phyloP scores from a whole-genome alignment of 2,113 vertebrate species.

The Mastomys coucha region DNA sequence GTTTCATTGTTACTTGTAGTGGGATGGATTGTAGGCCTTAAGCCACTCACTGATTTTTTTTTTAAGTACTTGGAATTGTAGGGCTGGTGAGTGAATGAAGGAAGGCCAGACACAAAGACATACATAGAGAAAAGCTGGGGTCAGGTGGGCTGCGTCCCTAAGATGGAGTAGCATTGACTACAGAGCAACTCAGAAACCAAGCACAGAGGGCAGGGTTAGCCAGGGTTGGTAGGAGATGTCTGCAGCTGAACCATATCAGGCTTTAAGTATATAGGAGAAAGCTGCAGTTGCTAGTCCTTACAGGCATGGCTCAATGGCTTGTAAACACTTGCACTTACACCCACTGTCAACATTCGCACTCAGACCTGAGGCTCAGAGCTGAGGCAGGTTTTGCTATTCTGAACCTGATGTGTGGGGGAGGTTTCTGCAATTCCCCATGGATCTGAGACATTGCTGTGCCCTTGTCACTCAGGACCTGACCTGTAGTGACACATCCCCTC shows the following conservation, averaged over 20 bases:
- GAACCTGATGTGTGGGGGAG: background rate
- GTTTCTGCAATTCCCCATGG: background rate
- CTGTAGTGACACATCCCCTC: background rate
- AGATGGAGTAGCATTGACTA: background rate
- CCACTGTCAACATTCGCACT: background rate
- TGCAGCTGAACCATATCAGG: background rate
- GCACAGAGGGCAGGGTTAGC: background rate
- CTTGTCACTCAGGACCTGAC: background rate
- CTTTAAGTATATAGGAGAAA: background rate
- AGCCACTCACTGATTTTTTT: conserved; percentile 46
- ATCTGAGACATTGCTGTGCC: background rate
- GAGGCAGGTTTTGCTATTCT: background rate
- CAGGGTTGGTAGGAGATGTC: background rate
- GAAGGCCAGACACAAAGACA: background rate
- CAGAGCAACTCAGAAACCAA: background rate
- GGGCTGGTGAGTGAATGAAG: background rate
- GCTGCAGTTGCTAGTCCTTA: background rate
- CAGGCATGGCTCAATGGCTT: background rate
- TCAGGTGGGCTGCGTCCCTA: background rate
- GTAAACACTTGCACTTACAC: background rate
- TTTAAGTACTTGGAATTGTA: conserved; percentile 60
- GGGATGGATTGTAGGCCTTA: conserved; percentile 64
- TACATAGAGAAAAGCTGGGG: background rate
- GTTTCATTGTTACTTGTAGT: conserved; percentile 71
- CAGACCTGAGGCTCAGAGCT: background rate